Base-by-base conservation (phyloP, 2,113 vertebrate species). In the Acrocephalus kingi region DNA sequence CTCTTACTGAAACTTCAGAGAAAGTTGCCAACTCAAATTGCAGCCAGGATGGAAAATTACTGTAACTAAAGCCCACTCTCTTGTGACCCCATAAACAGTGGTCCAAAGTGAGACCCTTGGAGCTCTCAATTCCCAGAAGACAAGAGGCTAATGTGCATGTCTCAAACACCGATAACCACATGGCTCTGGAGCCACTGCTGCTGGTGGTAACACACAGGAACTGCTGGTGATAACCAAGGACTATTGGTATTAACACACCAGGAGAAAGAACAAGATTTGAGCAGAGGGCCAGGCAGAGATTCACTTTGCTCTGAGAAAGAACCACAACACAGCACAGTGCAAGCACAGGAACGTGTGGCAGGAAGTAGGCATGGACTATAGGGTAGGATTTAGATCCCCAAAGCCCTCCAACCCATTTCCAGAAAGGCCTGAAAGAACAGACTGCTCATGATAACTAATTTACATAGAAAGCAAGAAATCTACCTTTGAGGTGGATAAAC, bases 171-270 rank as follows among this genome's bases (percentile, higher is more conserved):
- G 21, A 48, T 35, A 68, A 41, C n/a, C 41, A 30, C 14, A 24
- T 7, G 33, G 61, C 23, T 28, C 54, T 39, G 39, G 30, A 55
- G 78, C 30, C 62, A 89, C 37, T 39, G 37, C 20, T 82, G n/a
- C 25, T 68, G 63, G 30, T 14, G 75, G 30, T 21, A 52, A n/a
- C 48, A 51, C 37, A 45, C 12, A 67, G 7, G 14, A 68, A 54
- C 10, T 48, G 6, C 6, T 54, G 39, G n/a, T 48, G 25, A 48
- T 48, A 75, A 48, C 39, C 54, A 46, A 48, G 28, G 59, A 43
- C 76, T 51, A 37, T 1, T 15, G 25, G 31, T 43, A 58, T 23
- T 43, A 17, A 68, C n/a, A 46, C 1, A 3, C 13, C 0, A 1
- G 6, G 10, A 39, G 19, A 67, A 72, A 79, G 11, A 67, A 52